Evolutionary conservation across 2,888 invertebrate genomes (phyloP).

Genomic region (Xestia xanthographa): DNA sequence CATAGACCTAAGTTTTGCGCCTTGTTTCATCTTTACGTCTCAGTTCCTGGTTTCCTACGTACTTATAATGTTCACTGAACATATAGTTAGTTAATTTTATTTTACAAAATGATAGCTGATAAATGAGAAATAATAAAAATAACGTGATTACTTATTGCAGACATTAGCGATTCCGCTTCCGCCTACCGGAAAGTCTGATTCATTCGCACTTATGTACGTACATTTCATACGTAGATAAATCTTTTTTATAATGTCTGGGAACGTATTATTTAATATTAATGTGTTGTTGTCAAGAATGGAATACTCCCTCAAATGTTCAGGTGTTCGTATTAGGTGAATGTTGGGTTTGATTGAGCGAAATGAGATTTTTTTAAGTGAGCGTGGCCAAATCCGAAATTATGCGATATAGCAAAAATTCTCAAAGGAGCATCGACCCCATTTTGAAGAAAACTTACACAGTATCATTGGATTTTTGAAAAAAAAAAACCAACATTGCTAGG

Average conservation of each 20-base stretch:
- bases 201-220: slow-evolving; percentile 30
- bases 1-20: neutral
- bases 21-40: neutral
- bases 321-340: too few relatives aligned
- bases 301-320: neutral
- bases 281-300: neutral
- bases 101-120: slow-evolving; percentile 19
- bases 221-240: slow-evolving; percentile 21
- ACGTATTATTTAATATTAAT: neutral
- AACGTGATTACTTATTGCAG: slow-evolving; percentile 47
- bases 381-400: too few relatives aligned
- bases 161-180: slow-evolving; percentile 56
- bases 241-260: slow-evolving; percentile 1
- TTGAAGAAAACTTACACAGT: too few relatives aligned
- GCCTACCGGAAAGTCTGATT: slow-evolving; percentile 45
- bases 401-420: too few relatives aligned
- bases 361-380: too few relatives aligned
- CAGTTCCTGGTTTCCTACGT: neutral
- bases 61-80: neutral
- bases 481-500: too few relatives aligned
- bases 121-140: slow-evolving; percentile 48
- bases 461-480: too few relatives aligned
- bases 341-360: too few relatives aligned
- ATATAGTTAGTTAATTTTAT: slow-evolving; percentile 14
- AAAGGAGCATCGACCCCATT: too few relatives aligned